Percentiles rank a stretch among this genome's conserved stretches.
Evolutionary conservation across 2,888 invertebrate species (phyloP).

Genomic region (Clusia tigrina): DNA sequence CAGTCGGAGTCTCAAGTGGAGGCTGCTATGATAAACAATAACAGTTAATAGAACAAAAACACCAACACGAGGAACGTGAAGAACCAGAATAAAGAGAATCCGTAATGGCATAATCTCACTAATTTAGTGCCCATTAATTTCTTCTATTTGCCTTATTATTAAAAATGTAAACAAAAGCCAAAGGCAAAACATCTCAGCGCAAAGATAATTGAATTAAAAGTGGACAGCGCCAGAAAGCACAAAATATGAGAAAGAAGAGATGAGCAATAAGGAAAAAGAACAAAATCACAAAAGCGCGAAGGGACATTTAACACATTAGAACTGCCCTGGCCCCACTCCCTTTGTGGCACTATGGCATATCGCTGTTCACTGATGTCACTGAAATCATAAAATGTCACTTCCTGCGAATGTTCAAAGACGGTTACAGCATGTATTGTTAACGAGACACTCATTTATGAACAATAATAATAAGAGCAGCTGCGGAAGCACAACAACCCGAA

Average conservation of each 20-base stretch:
- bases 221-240: slow-evolving; percentile 29
- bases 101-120: slow-evolving; percentile 58
- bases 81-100: too few species aligned
- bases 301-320: slow-evolving; percentile 14
- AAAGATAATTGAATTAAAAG: slow-evolving; percentile 56
- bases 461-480: too few species aligned
- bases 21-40: too few species aligned
- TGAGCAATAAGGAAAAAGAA: not conserved
- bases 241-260: not conserved
- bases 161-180: slow-evolving; percentile 13
- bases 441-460: slow-evolving; percentile 7
- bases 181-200: slow-evolving; percentile 20
- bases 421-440: not conserved
- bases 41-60: too few species aligned
- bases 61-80: too few species aligned
- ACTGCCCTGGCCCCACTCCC: slow-evolving; percentile 10
- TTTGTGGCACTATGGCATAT: not conserved
- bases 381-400: slow-evolving; percentile 6
- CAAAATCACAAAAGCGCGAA: slow-evolving; percentile 27
- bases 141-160: slow-evolving; percentile 26
- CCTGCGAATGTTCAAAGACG: not conserved
- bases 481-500: too few species aligned
- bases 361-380: not conserved
- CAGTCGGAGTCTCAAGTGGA: too few species aligned
- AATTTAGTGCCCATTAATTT: slow-evolving; percentile 59